Base-by-base conservation (phyloP, 2,888 invertebrate genomes). In the Drosophila pseudotakahashii region DNA sequence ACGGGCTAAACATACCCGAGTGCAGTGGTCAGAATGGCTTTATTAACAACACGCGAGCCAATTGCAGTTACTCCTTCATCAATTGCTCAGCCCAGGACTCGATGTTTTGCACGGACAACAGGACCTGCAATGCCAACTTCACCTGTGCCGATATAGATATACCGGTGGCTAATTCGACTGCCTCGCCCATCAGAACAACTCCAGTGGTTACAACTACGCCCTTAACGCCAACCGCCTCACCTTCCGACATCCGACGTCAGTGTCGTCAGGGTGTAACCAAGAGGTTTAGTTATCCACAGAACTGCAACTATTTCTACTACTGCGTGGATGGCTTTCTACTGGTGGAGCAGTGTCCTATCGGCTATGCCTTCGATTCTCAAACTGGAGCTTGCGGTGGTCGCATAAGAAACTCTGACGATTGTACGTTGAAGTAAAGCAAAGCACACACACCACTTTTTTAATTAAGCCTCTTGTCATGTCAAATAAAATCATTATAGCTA, bases 341-440 rank as follows among this genome's bases (percentile, higher is more conserved):
- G 6, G 79, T 90, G 30, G 89, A 87, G 44, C 87, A 89, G 51
- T 90, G 90, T 63, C 90, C 90, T 13, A 73, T 86, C 16, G 89
- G 84, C 7, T 79, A 77, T 63, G 73, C 78, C 52, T 90, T 77
- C 66, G 74, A 77, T 59, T 50, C 73, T 7, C n/a, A 26, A 23
- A 53, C 7, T 14, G 61, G 63, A 45, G 52, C 67, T 7, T 86
- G 85, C 41, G 63, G 47, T 14, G 76, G 74, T n/a, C 72, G 50
- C 3, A 66, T 66, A 4, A 36, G 42, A 6, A 58, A 62, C 47
- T 34, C 58, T 10, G 39, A 13, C 23, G 52, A 61, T n/a, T 73
- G 73, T 57, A 47, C 30, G 14, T 23, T 19, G 39, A 81, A 42
- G 14, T 63, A 9, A 19, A n/a, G 10, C 19, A 19, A 3, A 19